Evolutionary conservation across 37 sponge, comb jelly and placozoan species (phyloP), one percentile per base, ranked within the genome.

Genomic region (Haliclona indistincta): DNA sequence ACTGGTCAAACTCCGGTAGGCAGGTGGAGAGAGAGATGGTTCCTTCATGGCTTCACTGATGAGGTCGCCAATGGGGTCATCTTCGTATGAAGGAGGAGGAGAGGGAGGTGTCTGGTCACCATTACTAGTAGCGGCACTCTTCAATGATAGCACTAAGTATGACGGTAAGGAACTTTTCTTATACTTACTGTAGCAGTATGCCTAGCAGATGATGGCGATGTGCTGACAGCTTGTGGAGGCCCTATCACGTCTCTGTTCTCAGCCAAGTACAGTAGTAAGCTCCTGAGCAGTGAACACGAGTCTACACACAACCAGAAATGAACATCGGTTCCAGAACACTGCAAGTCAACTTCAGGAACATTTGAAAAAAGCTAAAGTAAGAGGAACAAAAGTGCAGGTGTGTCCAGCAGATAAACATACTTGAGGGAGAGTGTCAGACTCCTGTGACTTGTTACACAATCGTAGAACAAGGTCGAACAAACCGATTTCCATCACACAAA

Each of bases 231-330:
- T n/a, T n/a, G n/a, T n/a, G n/a, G n/a, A n/a, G n/a, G n/a, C n/a
- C n/a, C 49, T 47, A 13, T 17, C 13, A 88, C 68, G 81, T 93
- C 94, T 29, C 82, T 84, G 35, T 83, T 43, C 0, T 82, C 60
- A 37, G 95, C 70, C 32, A 88, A 43, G 65, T 94, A 97, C 28
- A 86, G 54, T 49, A 94, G 67, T 61, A 97, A 63, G 71, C 94
- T 90, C 36, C 94, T 64, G n/a, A 97, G 81, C 0, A 90, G 89
- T 38, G 81, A 76, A 67, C 86, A 84, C 2, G 93, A 79, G 76
- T 97, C 98, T 23, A 92, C 84, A 91, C 98, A 97, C 43, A 92
- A 88, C 35, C 82, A 68, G 53, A 97, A 47, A 36, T 89, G 82
- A 10, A 97, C 42, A 33, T 68, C 55, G 35, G 85, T 83, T 49